Percentiles rank a stretch among this genome's conserved stretches.
Evolutionary conservation across 2,888 invertebrate species (phyloP).

Genomic region (Aspidiotus destructor): DNA sequence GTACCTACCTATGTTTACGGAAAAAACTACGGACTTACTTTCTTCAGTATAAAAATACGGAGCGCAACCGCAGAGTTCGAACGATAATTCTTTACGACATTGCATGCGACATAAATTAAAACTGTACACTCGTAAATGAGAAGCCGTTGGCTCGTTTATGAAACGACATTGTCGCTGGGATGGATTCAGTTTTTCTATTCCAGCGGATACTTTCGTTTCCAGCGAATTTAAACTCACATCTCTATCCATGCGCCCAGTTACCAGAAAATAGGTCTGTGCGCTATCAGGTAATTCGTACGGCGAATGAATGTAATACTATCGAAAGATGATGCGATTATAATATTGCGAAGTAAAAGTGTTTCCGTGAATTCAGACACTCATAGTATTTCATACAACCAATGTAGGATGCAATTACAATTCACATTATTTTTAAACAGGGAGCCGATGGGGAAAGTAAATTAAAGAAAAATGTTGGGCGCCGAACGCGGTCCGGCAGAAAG

Average conservation of each 20-base stretch:
- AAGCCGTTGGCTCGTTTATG: conserved; percentile 54
- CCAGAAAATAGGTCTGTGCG: conserved; percentile 42
- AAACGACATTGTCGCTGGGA: conserved; percentile 43
- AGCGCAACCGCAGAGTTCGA: conserved; percentile 56
- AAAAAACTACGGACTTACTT: conserved; percentile 44
- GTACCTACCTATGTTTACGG: no score
- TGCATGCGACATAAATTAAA: conserved; percentile 61
- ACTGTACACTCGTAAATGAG: conserved; percentile 58
- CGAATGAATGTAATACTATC: conserved; percentile 52
- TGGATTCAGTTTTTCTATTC: conserved; percentile 36
- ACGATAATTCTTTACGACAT: conserved; percentile 55
- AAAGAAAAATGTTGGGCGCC: no score
- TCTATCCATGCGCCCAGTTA: conserved; percentile 37
- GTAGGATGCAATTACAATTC: no score
- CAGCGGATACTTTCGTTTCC: conserved; percentile 37
- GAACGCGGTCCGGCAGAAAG: no score
- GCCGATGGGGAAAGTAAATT: no score
- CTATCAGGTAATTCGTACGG: conserved; percentile 50
- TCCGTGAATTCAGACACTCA: no score
- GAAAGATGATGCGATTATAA: not conserved
- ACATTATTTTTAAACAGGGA: no score
- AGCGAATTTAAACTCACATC: conserved; percentile 38
- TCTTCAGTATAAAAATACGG: conserved; percentile 63
- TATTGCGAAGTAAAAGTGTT: no score
- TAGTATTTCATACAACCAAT: no score